A percentile compares a stretch with the other conserved stretches of the same genome.
Evolutionary conservation across 2,797 vertebrate genomes (phyloP).

Genomic region (Mionectes olivaceus): DNA sequence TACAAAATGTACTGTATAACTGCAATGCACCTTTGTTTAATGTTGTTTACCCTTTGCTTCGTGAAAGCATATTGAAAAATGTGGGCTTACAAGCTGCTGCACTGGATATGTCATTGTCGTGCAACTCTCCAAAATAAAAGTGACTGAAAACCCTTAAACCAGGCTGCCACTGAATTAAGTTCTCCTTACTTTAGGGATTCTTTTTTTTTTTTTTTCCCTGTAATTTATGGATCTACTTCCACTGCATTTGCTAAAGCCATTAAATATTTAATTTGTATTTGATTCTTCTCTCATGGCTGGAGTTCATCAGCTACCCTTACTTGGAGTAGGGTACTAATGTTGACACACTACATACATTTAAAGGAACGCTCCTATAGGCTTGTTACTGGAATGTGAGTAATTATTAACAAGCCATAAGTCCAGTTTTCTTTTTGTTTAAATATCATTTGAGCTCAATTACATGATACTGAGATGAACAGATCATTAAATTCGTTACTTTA

Average conservation of each 20-base stretch:
- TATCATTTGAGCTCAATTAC: constrained; percentile 53
- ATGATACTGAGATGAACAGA: constrained; percentile 7
- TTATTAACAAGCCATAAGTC: constrained; percentile 46
- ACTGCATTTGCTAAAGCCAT: constrained; percentile 16
- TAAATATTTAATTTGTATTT: constrained; percentile 63
- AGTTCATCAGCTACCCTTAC: constrained; percentile 18
- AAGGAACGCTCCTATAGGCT: constrained; percentile 13
- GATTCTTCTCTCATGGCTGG: constrained; percentile 15
- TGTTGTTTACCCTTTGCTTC: background rate
- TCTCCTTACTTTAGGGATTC: background rate
- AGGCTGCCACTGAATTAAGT: background rate
- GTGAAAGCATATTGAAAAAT: background rate
- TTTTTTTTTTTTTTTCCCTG: background rate
- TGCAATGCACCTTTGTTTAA: background rate
- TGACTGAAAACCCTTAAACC: background rate
- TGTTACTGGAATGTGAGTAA: constrained; percentile 45
- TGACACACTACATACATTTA: background rate
- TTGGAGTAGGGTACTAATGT: background rate
- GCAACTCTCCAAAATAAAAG: background rate
- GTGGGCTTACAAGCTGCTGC: background rate
- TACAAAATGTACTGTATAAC: background rate
- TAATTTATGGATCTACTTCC: constrained; percentile 15
- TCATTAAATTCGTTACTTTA: constrained; percentile 20
- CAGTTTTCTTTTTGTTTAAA: constrained; percentile 27
- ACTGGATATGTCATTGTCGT: background rate